These are phyloP conservation scores for Ornithoptera alexandrae DNA, from an alignment of 2,888 invertebrate species.

Conservation along the genomic window DNA sequence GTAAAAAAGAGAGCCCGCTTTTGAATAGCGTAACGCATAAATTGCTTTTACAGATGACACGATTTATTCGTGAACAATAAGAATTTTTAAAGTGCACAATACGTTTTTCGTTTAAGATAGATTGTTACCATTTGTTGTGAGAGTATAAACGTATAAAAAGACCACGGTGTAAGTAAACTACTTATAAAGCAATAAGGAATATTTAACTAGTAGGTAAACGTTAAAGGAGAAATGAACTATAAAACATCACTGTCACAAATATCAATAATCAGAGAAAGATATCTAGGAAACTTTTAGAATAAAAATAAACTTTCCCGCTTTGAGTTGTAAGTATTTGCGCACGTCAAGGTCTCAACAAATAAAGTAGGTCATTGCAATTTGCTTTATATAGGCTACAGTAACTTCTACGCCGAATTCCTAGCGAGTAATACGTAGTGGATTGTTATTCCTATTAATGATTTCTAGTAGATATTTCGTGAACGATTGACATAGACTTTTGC, in stretches of 20 bases:
- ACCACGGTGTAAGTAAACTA: not conserved
- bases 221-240: not conserved
- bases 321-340: constrained; percentile 18
- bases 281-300: not conserved
- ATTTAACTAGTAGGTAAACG: not conserved
- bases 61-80: not conserved
- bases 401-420: not conserved
- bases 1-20: constrained; percentile 10
- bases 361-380: constrained; percentile 28
- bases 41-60: not conserved
- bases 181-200: not conserved
- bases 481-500: not conserved
- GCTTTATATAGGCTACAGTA: not conserved
- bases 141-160: not conserved
- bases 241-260: not conserved
- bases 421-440: not conserved
- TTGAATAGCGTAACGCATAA: not conserved
- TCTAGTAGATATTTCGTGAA: not conserved
- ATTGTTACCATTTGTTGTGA: not conserved
- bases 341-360: constrained; percentile 27
- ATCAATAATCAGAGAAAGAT: not conserved
- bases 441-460: not conserved
- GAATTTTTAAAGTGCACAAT: no score
- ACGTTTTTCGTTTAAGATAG: not conserved
- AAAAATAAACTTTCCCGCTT: constrained; percentile 20